phyloP scores from a whole-genome alignment of 2,113 vertebrate species.

The Anguilla japonica region DNA sequence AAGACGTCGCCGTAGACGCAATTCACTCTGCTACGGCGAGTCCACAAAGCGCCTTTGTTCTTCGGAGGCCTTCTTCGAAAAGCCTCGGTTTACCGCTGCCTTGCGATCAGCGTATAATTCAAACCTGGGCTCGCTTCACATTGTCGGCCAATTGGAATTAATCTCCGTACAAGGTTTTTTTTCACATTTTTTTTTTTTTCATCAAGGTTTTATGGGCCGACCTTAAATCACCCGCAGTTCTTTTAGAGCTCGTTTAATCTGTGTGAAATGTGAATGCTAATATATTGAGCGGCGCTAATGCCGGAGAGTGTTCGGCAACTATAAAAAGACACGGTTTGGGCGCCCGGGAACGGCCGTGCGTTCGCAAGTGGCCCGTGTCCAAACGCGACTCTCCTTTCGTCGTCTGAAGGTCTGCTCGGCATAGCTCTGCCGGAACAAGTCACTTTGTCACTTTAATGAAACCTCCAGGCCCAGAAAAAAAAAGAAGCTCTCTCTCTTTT shows the following conservation, averaged over 20 bases:
- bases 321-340: background rate
- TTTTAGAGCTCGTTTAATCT: background rate
- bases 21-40: background rate
- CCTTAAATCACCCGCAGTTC: background rate
- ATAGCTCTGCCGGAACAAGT: background rate
- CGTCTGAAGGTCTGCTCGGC: background rate
- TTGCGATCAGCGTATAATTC: background rate
- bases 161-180: background rate
- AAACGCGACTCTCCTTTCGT: background rate
- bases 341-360: background rate
- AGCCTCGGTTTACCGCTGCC: background rate
- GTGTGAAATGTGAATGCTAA: background rate
- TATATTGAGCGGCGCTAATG: background rate
- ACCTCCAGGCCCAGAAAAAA: background rate
- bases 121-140: background rate
- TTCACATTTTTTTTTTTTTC: too few relatives aligned
- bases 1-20: background rate
- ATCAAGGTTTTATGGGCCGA: background rate
- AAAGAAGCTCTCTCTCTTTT: background rate
- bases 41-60: background rate
- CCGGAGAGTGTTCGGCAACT: background rate
- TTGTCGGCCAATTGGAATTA: background rate
- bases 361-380: background rate
- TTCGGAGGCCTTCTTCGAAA: background rate
- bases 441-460: slow-evolving; percentile 4